Conservation (phyloP, 2,888 invertebrate species). For the Tenodera sinensis region DNA sequence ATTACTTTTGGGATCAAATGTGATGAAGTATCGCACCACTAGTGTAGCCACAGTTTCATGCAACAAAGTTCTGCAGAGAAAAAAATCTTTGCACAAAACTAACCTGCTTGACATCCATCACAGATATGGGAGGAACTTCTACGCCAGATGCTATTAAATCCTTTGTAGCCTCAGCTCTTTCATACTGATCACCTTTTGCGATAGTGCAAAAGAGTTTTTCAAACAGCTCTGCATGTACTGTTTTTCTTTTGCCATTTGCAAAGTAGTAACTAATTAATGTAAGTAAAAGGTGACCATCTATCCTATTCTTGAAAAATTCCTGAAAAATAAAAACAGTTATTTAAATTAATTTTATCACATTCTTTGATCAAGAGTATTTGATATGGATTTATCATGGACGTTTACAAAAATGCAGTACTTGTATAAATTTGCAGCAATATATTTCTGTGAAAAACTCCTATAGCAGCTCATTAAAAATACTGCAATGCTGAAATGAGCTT, state of each 20-base stretch:
- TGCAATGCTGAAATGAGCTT: too few species aligned
- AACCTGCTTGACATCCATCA: not conserved
- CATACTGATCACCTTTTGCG: not conserved
- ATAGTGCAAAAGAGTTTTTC: not conserved
- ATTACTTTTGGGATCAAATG: too few species aligned
- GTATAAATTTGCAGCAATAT: too few species aligned
- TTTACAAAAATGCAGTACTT: too few species aligned
- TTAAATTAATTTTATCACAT: too few species aligned
- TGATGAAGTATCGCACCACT: too few species aligned
- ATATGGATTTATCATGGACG: too few species aligned
- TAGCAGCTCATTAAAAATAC: too few species aligned
- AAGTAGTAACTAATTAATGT: not conserved
- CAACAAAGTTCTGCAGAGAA: too few species aligned
- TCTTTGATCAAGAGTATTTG: too few species aligned
- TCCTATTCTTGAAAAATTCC: not conserved
- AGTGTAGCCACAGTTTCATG: too few species aligned
- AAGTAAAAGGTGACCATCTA: not conserved
- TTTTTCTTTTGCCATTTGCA: not conserved
- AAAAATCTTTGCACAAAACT: not conserved
- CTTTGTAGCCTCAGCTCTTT: not conserved
- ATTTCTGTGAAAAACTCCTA: too few species aligned
- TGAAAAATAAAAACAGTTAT: not conserved
- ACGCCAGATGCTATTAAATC: not conserved
- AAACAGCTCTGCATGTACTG: not conserved
- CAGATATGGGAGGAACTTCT: not conserved